Evolutionary conservation across 2,113 vertebrate species (phyloP).

Genomic region (Phoxinus phoxinus): DNA sequence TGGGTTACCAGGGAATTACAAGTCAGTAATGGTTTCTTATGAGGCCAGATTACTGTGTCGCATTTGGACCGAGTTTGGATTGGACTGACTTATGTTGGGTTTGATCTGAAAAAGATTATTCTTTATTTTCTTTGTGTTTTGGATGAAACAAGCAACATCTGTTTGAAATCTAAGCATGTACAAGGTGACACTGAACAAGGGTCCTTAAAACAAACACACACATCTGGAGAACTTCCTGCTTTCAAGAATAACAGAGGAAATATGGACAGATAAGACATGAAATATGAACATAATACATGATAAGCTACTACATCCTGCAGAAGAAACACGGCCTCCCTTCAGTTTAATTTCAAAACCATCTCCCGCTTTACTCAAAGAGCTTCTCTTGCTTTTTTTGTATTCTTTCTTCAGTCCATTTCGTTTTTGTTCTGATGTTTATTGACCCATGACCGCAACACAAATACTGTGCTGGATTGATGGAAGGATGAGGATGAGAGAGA

Average conservation of each 20-base stretch:
- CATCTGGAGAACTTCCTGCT: not conserved
- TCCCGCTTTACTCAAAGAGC: not conserved
- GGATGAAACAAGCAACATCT: slow-evolving; percentile 1
- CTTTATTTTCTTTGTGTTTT: not conserved
- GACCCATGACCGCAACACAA: slow-evolving; percentile 14
- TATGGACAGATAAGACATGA: slow-evolving; percentile 8
- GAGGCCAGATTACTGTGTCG: slow-evolving; percentile 35
- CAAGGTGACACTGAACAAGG: not conserved
- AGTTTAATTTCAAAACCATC: slow-evolving; percentile 2
- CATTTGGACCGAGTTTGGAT: not conserved
- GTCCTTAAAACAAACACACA: not conserved
- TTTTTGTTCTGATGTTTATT: slow-evolving; percentile 14
- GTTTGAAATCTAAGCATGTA: not conserved
- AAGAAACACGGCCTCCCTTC: not conserved
- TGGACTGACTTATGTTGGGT: slow-evolving; percentile 15
- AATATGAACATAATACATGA: not conserved
- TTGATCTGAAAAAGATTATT: slow-evolving; percentile 9
- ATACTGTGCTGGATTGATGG: not conserved
- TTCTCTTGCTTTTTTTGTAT: not conserved
- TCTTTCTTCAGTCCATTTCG: not conserved
- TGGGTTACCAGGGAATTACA: slow-evolving; percentile 48
- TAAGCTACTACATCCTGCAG: not conserved
- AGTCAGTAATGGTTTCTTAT: slow-evolving; percentile 46
- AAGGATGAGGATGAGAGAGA: not conserved
- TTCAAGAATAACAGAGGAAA: not conserved